Evolutionary conservation across 2,888 invertebrate genomes (phyloP).

Genomic region (Branchellion lobata): DNA sequence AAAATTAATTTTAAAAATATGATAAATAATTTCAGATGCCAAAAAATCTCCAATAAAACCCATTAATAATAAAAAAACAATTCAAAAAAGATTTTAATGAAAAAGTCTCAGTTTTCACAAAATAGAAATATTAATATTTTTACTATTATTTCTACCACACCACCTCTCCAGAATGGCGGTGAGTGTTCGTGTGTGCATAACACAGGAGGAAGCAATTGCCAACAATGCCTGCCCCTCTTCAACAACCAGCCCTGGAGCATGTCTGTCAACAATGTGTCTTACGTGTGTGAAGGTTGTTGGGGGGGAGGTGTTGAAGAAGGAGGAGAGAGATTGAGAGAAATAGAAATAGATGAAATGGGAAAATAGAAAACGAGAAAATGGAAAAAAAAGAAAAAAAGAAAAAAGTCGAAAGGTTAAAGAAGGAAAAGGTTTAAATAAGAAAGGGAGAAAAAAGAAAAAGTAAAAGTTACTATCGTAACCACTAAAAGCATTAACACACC

Average conservation of each 20-base stretch:
- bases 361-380: too few species aligned
- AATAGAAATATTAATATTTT: too few species aligned
- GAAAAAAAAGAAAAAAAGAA: too few species aligned
- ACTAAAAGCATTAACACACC: too few species aligned
- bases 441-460: too few species aligned
- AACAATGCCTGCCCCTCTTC: slow-evolving; percentile 53
- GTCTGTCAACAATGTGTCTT: slow-evolving; percentile 44
- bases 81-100: neutral
- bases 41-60: neutral
- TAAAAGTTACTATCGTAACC: too few species aligned
- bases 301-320: neutral
- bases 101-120: neutral
- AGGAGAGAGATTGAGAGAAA: too few species aligned
- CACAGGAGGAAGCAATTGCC: slow-evolving; percentile 53
- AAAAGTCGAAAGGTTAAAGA: too few species aligned
- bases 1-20: too few species aligned
- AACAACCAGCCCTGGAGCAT: slow-evolving; percentile 53
- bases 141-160: too few species aligned
- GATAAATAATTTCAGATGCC: neutral
- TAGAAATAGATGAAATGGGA: too few species aligned
- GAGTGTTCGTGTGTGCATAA: slow-evolving; percentile 53
- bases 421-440: too few species aligned
- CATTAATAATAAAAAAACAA: neutral
- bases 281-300: slow-evolving; percentile 52
- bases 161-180: slow-evolving; percentile 52